These are phyloP conservation scores for Athalia cordata DNA, from an alignment of 2,888 invertebrate genomes.

Conservation along the genomic window DNA sequence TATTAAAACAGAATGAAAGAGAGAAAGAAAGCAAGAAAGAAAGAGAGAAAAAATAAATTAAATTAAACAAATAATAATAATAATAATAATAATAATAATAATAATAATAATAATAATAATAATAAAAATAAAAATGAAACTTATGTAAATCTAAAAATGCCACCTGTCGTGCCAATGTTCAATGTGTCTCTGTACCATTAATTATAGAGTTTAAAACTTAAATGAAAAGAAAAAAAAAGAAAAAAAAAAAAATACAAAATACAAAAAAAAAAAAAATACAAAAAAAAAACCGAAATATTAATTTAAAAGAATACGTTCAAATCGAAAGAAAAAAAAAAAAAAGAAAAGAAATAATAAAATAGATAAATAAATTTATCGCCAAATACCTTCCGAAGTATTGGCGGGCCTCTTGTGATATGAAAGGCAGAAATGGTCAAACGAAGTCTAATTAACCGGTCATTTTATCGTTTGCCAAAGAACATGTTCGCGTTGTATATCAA, in stretches of 20 bases:
- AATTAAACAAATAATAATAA: constrained; percentile 8
- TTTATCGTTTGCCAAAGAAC: constrained; percentile 39
- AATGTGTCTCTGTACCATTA: constrained; percentile 74
- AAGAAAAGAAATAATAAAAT: too few species aligned
- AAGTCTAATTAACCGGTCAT: constrained; percentile 23
- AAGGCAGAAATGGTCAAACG: constrained; percentile 46
- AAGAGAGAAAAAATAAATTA: constrained; percentile 6
- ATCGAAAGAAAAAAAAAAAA: constrained; percentile 29
- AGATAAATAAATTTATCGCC: constrained; percentile 12
- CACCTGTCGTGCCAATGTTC: constrained; percentile 74
- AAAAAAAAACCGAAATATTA: constrained; percentile 46
- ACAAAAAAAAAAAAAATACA: constrained; percentile 41
- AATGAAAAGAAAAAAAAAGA: constrained; percentile 46
- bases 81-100: neutral
- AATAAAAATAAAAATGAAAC: constrained; percentile 12
- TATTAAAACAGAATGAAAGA: constrained; percentile 61
- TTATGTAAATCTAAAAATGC: constrained; percentile 71
- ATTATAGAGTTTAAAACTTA: constrained; percentile 71
- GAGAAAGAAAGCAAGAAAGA: neutral
- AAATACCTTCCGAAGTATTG: constrained; percentile 38
- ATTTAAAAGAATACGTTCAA: constrained; percentile 46
- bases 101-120: constrained; percentile 7
- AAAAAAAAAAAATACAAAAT: constrained; percentile 39
- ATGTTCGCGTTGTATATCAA: constrained; percentile 18
- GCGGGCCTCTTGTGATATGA: constrained; percentile 47